These are phyloP conservation scores for Brachycybe producta DNA, from an alignment of 2,888 invertebrate species.

Conservation along the genomic window DNA sequence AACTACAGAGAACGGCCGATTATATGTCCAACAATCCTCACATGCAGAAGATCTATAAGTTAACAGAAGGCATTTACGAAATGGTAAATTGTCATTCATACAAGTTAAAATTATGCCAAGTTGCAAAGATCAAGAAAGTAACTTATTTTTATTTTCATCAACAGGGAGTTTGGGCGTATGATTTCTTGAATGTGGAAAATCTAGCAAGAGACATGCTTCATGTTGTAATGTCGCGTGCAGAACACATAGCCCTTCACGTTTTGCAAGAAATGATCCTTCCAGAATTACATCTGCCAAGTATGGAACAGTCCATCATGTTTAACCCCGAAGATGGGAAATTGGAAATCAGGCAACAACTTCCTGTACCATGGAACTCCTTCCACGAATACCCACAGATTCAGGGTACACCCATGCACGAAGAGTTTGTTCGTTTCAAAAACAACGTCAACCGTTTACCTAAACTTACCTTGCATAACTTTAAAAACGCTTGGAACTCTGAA, in stretches of 20 bases:
- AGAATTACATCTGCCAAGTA: conserved; percentile 22
- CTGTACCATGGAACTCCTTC: conserved; percentile 29
- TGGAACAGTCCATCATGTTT: conserved; percentile 20
- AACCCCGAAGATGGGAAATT: conserved; percentile 26
- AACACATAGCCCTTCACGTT: conserved; percentile 14
- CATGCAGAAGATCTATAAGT: neutral
- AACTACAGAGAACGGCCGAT: neutral
- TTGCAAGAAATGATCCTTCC: conserved; percentile 24
- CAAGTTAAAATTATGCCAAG: too few relatives aligned
- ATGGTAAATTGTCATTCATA: conserved; percentile 7
- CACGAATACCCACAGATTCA: conserved; percentile 26
- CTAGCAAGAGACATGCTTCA: conserved; percentile 22
- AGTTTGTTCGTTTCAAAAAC: neutral
- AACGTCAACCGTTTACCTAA: conserved; percentile 4
- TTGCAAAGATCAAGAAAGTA: neutral
- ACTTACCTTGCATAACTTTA: conserved; percentile 2
- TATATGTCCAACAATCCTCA: conserved; percentile 4
- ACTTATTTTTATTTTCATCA: neutral
- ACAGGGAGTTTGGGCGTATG: conserved; percentile 18
- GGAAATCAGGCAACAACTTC: conserved; percentile 27
- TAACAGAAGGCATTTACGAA: neutral
- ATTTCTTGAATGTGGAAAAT: conserved; percentile 22
- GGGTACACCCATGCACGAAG: neutral
- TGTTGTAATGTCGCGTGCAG: conserved; percentile 22
- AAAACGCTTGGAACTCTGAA: conserved; percentile 21